Percentiles rank a stretch among this genome's conserved stretches.
phyloP scores from a whole-genome alignment of 2,888 invertebrate species.

The Mythimna vitellina region DNA sequence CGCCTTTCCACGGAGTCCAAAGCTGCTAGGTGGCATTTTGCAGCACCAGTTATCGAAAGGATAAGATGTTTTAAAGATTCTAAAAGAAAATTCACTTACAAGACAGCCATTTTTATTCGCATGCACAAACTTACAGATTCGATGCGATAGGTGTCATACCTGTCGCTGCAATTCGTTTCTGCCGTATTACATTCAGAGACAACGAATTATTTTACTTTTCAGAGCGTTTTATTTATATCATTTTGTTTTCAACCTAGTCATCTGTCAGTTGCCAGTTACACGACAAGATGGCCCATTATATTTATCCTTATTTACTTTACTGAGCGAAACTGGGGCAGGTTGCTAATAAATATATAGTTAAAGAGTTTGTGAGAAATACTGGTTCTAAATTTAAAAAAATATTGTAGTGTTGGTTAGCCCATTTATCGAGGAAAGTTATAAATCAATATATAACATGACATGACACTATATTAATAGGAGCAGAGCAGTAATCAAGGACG shows the following conservation, averaged over 20 bases:
- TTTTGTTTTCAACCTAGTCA: background rate
- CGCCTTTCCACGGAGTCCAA: too few relatives aligned
- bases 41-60: too few relatives aligned
- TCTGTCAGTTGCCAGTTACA: background rate
- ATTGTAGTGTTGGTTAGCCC: too few relatives aligned
- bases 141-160: conserved; percentile 8
- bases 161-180: background rate
- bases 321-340: too few relatives aligned
- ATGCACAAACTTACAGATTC: background rate
- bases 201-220: background rate
- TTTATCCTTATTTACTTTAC: background rate
- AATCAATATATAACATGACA: too few relatives aligned
- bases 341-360: too few relatives aligned
- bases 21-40: too few relatives aligned
- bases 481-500: too few relatives aligned
- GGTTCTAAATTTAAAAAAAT: too few relatives aligned
- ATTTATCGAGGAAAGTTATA: too few relatives aligned
- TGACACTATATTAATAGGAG: too few relatives aligned
- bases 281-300: background rate
- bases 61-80: background rate
- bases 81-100: background rate
- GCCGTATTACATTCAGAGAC: background rate
- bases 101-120: background rate
- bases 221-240: conserved; percentile 18
- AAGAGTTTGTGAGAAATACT: too few relatives aligned